phyloP scores from a whole-genome alignment of 2,113 vertebrate genomes.

The Pyxicephalus adspersus region DNA sequence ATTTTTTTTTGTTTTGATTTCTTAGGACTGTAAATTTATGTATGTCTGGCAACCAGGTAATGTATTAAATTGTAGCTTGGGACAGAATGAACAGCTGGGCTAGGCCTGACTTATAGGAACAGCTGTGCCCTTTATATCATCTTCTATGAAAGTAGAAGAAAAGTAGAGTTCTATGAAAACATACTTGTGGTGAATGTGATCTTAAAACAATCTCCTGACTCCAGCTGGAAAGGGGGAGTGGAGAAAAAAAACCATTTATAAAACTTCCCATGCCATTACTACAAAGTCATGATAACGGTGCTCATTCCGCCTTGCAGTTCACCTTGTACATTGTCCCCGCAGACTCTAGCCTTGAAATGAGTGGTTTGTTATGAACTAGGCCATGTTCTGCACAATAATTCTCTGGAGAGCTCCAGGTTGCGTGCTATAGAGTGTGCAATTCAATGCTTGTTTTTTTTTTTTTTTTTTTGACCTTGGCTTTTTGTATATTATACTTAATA shows the following conservation, averaged over 20 bases:
- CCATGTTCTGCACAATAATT: background rate
- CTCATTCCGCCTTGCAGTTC: background rate
- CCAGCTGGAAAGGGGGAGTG: too few species aligned
- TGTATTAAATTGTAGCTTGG: too few species aligned
- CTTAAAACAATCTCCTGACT: too few species aligned
- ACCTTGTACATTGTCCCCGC: conserved; percentile 19
- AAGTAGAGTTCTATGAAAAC: conserved; percentile 15
- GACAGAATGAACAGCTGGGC: conserved; percentile 2
- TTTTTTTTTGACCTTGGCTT: background rate
- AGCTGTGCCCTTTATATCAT: conserved; percentile 25
- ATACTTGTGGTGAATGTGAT: too few species aligned
- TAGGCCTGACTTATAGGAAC: background rate
- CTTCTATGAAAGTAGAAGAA: too few species aligned
- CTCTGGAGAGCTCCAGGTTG: too few species aligned
- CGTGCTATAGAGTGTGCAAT: background rate
- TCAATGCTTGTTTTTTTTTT: background rate
- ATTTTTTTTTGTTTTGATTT: too few species aligned
- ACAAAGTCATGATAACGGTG: background rate
- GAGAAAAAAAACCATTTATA: too few species aligned
- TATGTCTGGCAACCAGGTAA: too few species aligned
- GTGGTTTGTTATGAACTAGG: background rate
- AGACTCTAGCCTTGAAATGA: background rate
- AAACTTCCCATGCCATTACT: too few species aligned
- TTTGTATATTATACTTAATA: background rate
- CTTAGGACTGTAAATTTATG: too few species aligned